Evolutionary conservation across 2,888 invertebrate genomes (phyloP), one percentile per base, ranked within the genome.

Genomic region (Sthenelais limicola): DNA sequence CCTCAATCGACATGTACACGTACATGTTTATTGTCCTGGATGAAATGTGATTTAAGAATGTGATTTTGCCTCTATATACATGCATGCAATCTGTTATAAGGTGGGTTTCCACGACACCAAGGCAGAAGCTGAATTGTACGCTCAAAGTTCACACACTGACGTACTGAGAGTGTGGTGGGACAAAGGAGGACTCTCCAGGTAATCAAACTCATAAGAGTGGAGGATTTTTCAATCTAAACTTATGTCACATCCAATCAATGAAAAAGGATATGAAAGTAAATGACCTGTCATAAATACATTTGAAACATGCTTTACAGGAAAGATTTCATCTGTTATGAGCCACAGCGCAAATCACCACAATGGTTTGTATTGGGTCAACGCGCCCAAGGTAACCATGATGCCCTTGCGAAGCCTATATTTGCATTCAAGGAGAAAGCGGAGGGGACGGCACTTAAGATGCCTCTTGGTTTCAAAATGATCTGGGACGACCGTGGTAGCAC

Each of bases 401-500:
- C 58, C 2, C 58, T 58, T n/a, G 21, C 7, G 9, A 18, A 5
- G 2, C 35, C 58, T 5, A n/a, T 58, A 3, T 33, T 9, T 5
- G n/a, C n/a, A 3, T 58, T 58, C 58, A 58, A 21, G 58, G 58
- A 58, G 15, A 5, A 3, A 3, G 7, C 4, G 3, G 15, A 43
- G 15, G 35, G 15, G 9, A 24, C 5, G 35, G 38, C 35, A 9
- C 38, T 62, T 2, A 5, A 7, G 2, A 62, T 62, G 38, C 62
- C 62, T 2, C 26, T 21, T 18, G 62, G 5, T 2, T 62, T 35
- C n/a, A 24, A 35, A 15, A 5, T 35, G 1, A 35, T 62, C 38
- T 62, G 62, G 62, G 62, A 62, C 38, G 38, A 62, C 62, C n/a
- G 38, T 21, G 24, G 35, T 9, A 62, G 62, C 24, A 38, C 43